Evolutionary conservation across 2,797 vertebrate species (phyloP), one percentile per base, ranked within the genome.

Genomic region (Cephalopachus bancanus): DNA sequence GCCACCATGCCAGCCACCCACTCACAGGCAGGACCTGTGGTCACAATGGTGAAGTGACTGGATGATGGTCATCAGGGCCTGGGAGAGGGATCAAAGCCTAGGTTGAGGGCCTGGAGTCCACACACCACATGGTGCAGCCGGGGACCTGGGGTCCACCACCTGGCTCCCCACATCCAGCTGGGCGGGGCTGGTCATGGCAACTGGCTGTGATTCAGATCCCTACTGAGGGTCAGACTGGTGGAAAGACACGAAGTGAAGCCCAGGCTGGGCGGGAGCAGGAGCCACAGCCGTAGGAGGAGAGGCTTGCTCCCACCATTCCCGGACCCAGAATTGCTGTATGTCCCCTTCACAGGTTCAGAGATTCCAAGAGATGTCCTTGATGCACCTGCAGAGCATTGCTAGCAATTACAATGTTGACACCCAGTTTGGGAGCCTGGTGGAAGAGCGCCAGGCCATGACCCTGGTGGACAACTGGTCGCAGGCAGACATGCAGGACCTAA

Each of bases 341-440:
- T 74, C 64, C 69, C 71, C 67, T 72, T 57, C 44, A 69, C 98
- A 99, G 99, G 99, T 99, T 96, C 98, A 62, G 3, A 98, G 98
- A 53, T 99, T 99, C 83, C 98, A 98, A 95, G 98, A 98, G 16
- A 98, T 98, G 97, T 99, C 98, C 0, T 96, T 98, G 51, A 97
- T 84, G 9, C 98, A 98, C 71, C 98, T 99, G 74, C 98, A 99
- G 97, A 98, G 97, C 93, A 98, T 99, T 1, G 98, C 98, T 2
- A 94, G 97, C 81, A 99, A 99, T 96, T 98, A 98, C 97, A 99
- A 99, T 69, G 91, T 98, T 65, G 99, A 99, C 37, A 37, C 37
- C 37, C 37, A 37, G 37, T 37, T 37, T 37, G 37, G 37, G 37
- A 37, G 37, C 37, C 37, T 37, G 37, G 37, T 37, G 37, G 37